Percentiles rank a stretch among this genome's conserved stretches.
These are phyloP conservation scores for Ctenoplectra terminalis DNA, from an alignment of 1,140 invertebrate species.

Conservation along the genomic window DNA sequence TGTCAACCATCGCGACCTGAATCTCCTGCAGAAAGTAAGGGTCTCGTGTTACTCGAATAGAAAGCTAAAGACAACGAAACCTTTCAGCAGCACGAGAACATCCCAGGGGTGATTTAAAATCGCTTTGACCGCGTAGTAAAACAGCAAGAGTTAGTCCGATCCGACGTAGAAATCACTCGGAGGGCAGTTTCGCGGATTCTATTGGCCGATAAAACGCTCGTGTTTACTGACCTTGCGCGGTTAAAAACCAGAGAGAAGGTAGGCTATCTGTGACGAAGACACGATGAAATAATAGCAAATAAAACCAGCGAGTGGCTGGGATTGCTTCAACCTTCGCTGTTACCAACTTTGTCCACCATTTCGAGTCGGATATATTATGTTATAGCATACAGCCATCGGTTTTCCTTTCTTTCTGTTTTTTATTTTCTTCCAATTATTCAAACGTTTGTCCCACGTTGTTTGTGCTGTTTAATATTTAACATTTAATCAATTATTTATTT, in stretches of 20 bases:
- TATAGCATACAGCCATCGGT: not conserved
- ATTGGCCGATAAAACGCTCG: constrained; percentile 41
- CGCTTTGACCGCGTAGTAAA: constrained; percentile 47
- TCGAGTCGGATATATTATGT: not conserved
- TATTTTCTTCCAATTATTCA: not conserved
- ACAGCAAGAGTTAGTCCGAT: not conserved
- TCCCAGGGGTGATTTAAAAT: constrained; percentile 50
- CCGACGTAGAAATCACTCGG: constrained; percentile 13
- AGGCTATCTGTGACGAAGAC: not conserved
- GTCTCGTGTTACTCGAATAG: not conserved
- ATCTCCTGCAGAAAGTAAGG: constrained; percentile 1
- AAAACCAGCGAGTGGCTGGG: not conserved
- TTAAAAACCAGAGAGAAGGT: constrained; percentile 20
- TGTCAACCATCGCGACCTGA: constrained; percentile 12
- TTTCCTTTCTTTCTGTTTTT: too few species aligned
- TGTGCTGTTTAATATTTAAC: too few species aligned
- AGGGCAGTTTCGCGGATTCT: constrained; percentile 34
- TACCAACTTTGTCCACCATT: not conserved
- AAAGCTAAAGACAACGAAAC: constrained; percentile 15
- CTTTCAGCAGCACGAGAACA: constrained; percentile 24
- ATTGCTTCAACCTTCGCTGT: not conserved
- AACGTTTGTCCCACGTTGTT: not conserved
- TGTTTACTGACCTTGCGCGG: constrained; percentile 53
- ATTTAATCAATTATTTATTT: not conserved
- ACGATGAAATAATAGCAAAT: constrained; percentile 50